These are phyloP conservation scores for Merodon equestris DNA, from an alignment of 2,888 invertebrate genomes.

Conservation along the genomic window DNA sequence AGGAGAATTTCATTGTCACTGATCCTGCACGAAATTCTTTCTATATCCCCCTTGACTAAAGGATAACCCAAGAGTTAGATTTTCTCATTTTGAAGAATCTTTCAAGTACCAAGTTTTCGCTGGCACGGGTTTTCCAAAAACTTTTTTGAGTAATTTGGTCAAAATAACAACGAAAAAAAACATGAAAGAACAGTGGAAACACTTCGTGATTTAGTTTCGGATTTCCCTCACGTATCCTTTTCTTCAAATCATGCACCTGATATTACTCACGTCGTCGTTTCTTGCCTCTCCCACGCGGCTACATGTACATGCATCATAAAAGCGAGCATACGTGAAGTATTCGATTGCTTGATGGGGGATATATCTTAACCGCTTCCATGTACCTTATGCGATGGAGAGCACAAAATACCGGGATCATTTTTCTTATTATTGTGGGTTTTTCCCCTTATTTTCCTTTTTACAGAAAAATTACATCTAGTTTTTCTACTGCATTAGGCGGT, in stretches of 20 bases:
- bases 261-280: conserved; percentile 53
- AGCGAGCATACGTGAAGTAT: conserved; percentile 13
- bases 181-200: neutral
- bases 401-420: conserved; percentile 35
- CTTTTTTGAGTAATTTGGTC: conserved; percentile 29
- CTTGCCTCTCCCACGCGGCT: conserved; percentile 9
- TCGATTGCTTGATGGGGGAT: conserved; percentile 38
- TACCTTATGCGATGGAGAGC: conserved; percentile 25
- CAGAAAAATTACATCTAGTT: conserved; percentile 45
- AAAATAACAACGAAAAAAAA: conserved; percentile 15
- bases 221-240: conserved; percentile 58
- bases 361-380: neutral
- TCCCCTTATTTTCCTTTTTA: too few relatives aligned
- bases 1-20: too few relatives aligned
- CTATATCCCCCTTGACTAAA: too few relatives aligned
- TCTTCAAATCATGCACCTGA: conserved; percentile 66
- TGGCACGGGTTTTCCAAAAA: too few relatives aligned
- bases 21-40: too few relatives aligned
- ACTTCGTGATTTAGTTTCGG: conserved; percentile 25
- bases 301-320: conserved; percentile 25
- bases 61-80: too few relatives aligned
- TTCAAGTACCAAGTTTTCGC: too few relatives aligned
- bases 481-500: conserved; percentile 58
- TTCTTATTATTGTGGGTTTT: too few relatives aligned
- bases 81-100: too few relatives aligned